Percentiles rank a stretch among this genome's conserved stretches.
These are phyloP conservation scores for Mesembrinibis cayennensis DNA, from an alignment of 2,113 vertebrate species.

Conservation along the genomic window DNA sequence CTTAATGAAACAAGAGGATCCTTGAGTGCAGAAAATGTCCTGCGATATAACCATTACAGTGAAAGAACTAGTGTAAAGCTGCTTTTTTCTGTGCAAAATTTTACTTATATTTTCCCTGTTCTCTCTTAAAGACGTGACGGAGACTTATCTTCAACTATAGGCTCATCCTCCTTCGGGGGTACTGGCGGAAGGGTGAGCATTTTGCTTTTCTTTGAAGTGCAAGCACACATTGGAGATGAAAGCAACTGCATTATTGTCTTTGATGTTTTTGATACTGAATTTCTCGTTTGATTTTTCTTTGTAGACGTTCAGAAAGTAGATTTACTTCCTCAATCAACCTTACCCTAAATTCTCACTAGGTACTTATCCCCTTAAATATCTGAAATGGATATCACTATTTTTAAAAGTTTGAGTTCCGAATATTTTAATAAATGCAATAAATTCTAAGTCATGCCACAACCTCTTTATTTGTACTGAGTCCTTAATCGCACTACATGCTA, in stretches of 20 bases:
- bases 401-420: conserved; percentile 8
- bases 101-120: conserved; percentile 1
- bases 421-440: conserved; percentile 1
- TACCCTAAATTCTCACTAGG: conserved; percentile 45
- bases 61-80: not conserved
- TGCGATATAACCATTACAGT: not conserved
- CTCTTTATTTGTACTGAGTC: not conserved
- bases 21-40: not conserved
- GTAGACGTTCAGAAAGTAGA: conserved; percentile 65
- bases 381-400: conserved; percentile 42
- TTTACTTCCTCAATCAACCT: conserved; percentile 68
- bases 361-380: conserved; percentile 67
- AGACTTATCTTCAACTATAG: conserved; percentile 56
- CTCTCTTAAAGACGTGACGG: conserved; percentile 43
- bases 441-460: not conserved
- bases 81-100: not conserved
- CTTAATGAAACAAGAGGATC: not conserved
- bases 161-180: conserved; percentile 60
- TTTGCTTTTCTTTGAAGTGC: conserved; percentile 79
- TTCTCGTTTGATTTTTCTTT: conserved; percentile 77
- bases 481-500: not conserved
- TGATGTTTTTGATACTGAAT: conserved; percentile 81
- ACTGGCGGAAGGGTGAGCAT: conserved; percentile 64
- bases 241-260: conserved; percentile 78
- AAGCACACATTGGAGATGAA: conserved; percentile 75